These are phyloP conservation scores for Epicauta chinensis DNA, from an alignment of 1,140 invertebrate genomes.

Conservation along the genomic window DNA sequence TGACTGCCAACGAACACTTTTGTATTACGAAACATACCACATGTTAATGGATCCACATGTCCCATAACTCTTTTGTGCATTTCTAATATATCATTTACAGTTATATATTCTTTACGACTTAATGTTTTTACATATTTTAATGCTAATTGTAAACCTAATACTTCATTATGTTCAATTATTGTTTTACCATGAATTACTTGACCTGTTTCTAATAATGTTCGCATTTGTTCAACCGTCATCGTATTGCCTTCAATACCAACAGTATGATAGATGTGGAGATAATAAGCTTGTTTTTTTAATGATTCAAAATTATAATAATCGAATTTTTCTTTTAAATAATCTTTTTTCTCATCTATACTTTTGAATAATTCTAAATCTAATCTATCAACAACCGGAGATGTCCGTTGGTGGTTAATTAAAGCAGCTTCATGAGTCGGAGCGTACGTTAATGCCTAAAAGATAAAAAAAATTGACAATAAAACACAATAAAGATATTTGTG, in stretches of 20 bases:
- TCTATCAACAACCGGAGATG: constrained; percentile 83
- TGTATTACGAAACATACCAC: constrained; percentile 65
- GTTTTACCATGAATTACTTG: constrained; percentile 91
- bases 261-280: constrained; percentile 95
- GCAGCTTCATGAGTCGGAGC: constrained; percentile 78
- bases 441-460: constrained; percentile 61
- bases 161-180: constrained; percentile 95
- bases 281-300: constrained; percentile 91
- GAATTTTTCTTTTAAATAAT: constrained; percentile 73
- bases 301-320: constrained; percentile 70
- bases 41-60: constrained; percentile 84
- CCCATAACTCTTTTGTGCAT: constrained; percentile 91
- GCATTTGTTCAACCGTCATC: constrained; percentile 87
- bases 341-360: constrained; percentile 81
- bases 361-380: constrained; percentile 74
- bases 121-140: constrained; percentile 93
- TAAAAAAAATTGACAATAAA: constrained; percentile 9
- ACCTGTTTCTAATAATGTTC: constrained; percentile 87
- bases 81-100: constrained; percentile 81
- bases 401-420: constrained; percentile 73
- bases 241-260: constrained; percentile 96
- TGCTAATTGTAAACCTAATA: constrained; percentile 87
- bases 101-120: constrained; percentile 62
- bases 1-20: constrained; percentile 84
- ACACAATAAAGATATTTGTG: no score